These are phyloP conservation scores for Entelurus aequoreus DNA, from an alignment of 2,113 vertebrate species.

Conservation along the genomic window DNA sequence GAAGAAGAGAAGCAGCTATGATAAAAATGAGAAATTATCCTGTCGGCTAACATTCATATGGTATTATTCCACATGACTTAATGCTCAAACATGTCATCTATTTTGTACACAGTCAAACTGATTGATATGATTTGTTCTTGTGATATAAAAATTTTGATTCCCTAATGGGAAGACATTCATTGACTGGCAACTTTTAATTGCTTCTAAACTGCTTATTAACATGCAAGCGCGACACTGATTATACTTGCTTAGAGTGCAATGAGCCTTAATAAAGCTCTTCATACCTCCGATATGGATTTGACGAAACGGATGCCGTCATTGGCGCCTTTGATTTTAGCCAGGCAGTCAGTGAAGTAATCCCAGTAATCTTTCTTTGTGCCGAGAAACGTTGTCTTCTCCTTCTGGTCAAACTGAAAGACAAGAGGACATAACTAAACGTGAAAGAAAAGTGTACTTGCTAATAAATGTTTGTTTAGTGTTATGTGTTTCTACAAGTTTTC, in stretches of 20 bases:
- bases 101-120: not conserved
- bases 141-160: not conserved
- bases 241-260: not conserved
- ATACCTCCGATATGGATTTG: conserved; percentile 89
- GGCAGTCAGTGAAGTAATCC: conserved; percentile 92
- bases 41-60: not conserved
- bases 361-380: conserved; percentile 93
- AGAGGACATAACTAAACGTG: not conserved
- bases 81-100: too few species aligned
- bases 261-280: not conserved
- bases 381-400: conserved; percentile 87
- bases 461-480: too few species aligned
- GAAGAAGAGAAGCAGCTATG: not conserved
- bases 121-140: not conserved
- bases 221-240: not conserved
- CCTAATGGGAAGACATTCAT: not conserved
- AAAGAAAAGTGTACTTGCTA: too few species aligned
- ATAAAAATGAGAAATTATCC: not conserved
- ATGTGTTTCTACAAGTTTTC: too few species aligned
- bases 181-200: not conserved
- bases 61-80: not conserved
- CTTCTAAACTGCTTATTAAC: not conserved
- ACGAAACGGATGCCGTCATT: conserved; percentile 96
- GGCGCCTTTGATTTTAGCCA: conserved; percentile 90
- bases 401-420: conserved; percentile 85